Base-by-base conservation (phyloP, 2,113 vertebrate species). In the Megaceryle maxima region DNA sequence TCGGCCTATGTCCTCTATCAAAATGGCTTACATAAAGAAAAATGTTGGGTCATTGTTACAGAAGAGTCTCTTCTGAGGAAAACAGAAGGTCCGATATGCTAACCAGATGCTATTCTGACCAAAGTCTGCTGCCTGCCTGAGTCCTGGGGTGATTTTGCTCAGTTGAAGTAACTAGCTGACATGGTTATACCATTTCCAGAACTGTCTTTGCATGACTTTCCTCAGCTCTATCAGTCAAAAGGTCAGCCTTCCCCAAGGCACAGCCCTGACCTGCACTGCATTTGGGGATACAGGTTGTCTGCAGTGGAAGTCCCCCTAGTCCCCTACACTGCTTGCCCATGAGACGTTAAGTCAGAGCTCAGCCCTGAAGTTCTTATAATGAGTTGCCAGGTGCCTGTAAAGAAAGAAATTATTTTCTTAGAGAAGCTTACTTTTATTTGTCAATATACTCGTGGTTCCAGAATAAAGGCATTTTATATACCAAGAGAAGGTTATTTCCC, bases 381-480 rank as follows among this genome's bases (percentile, higher is more conserved):
- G 6, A 85, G 26, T 73, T 51, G 50, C 16, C 31, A 19, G 11
- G 5, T 73, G 11, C 22, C 44, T 60, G 50, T 22, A n/a, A 87
- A 69, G 20, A 86, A 10, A 35, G 7, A 63, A 39, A 37, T 25
- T 72, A 1, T 80, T 83, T 57, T 68, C 43, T 41, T 60, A n/a
- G 20, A 64, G 11, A 41, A 87, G 25, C 56, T 79, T 66, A 22
- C 9, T 80, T 79, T 64, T 90, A 64, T 91, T 95, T 93, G 83
- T 95, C 91, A 92, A 60, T 87, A 91, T 39, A 60, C 25, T 56
- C 0, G 0, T 68, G 29, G 13, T 69, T 93, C 37, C 48, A 9
- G 12, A 84, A 87, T 95, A 91, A 94, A 72, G 57, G 68, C 39
- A 72, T 94, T 95, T 95, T 89, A 94, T n/a, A 21, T 60, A 41